Evolutionary conservation across 2,888 invertebrate species (phyloP).

Genomic region (Orchesellides sinensis): DNA sequence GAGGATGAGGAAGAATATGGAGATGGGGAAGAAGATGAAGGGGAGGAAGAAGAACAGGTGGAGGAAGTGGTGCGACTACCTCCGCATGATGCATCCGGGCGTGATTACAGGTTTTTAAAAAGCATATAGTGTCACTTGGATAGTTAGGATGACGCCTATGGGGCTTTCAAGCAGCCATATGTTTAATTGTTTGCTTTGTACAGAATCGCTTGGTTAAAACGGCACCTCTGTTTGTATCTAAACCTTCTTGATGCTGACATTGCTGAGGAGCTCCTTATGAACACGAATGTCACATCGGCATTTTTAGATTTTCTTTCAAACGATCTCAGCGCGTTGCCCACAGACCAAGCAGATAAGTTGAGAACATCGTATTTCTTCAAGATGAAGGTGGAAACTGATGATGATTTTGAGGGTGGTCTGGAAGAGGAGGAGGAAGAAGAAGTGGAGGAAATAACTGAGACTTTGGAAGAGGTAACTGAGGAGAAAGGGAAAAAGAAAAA

Average conservation of each 20-base stretch:
- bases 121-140: neutral
- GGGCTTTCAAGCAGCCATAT: neutral
- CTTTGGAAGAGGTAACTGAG: slow-evolving; percentile 56
- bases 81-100: slow-evolving; percentile 1
- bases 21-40: slow-evolving; percentile 24
- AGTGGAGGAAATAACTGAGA: slow-evolving; percentile 27
- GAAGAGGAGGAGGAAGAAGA: slow-evolving; percentile 57
- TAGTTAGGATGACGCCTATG: neutral
- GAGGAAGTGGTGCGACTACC: neutral
- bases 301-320: slow-evolving; percentile 54
- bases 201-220: slow-evolving; percentile 82
- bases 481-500: slow-evolving; percentile 61
- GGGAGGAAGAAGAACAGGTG: slow-evolving; percentile 74
- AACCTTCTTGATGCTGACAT: slow-evolving; percentile 80
- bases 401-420: slow-evolving; percentile 26
- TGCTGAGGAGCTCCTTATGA: slow-evolving; percentile 81
- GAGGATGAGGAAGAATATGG: slow-evolving; percentile 48
- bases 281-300: slow-evolving; percentile 78
- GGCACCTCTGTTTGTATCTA: slow-evolving; percentile 81
- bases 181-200: neutral
- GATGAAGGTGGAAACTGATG: slow-evolving; percentile 62
- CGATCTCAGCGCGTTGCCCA: slow-evolving; percentile 48
- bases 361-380: slow-evolving; percentile 68
- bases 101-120: slow-evolving; percentile 23
- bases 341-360: slow-evolving; percentile 53